phyloP scores from a whole-genome alignment of 2,113 vertebrate species.

The Mionectes macconnelli region DNA sequence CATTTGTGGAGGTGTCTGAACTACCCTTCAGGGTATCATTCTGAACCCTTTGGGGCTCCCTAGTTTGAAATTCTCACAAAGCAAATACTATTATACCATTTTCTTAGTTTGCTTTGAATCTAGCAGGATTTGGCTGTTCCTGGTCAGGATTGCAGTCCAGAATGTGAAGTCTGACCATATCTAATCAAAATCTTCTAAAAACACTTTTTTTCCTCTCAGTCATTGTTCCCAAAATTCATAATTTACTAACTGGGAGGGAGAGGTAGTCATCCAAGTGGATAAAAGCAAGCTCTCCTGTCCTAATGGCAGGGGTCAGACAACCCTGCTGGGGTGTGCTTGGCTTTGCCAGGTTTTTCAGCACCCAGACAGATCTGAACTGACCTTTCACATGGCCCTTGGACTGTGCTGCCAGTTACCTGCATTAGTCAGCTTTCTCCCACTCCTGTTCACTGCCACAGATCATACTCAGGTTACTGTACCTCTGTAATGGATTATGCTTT shows the following conservation, averaged over 20 bases:
- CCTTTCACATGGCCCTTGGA: background rate
- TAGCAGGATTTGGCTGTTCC: background rate
- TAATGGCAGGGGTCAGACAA: background rate
- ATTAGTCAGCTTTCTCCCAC: background rate
- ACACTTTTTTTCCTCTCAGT: background rate
- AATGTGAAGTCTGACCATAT: background rate
- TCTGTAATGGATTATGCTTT: background rate
- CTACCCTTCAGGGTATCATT: background rate
- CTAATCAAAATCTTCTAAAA: background rate
- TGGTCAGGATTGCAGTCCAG: background rate
- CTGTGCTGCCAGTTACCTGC: background rate
- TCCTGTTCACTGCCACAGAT: background rate
- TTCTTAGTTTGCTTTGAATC: background rate
- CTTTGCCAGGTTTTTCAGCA: background rate
- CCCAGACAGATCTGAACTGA: background rate
- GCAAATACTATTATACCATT: fast-evolving
- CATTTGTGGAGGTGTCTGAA: background rate
- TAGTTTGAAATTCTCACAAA: background rate
- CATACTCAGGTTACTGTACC: background rate
- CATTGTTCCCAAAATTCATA: background rate
- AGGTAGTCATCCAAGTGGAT: background rate
- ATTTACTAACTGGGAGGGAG: background rate
- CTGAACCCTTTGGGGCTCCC: background rate
- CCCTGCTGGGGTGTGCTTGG: background rate
- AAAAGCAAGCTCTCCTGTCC: fast-evolving